A percentile compares a stretch with the other conserved stretches of the same genome.
Conservation (phyloP, 2,113 vertebrate species). For the Vulpes vulpes region DNA sequence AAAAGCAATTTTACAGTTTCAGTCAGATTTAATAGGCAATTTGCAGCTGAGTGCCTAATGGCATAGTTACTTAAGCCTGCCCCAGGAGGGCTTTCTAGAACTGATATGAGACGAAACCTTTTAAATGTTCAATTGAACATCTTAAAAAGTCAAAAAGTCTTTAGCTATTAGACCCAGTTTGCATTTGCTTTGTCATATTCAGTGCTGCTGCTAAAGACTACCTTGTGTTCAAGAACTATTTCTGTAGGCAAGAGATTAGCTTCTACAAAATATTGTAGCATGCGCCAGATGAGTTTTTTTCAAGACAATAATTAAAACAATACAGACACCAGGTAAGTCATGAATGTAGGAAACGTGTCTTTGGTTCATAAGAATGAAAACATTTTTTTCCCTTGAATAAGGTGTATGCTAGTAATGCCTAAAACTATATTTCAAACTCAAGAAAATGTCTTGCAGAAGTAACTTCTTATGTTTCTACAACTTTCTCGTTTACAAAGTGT, state of each 20-base stretch:
- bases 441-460: neutral
- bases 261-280: neutral
- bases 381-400: slow-evolving; percentile 5
- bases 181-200: slow-evolving; percentile 78
- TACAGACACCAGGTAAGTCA: neutral
- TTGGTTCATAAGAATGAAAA: slow-evolving; percentile 30
- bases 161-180: slow-evolving; percentile 81
- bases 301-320: slow-evolving; percentile 50
- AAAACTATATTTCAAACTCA: neutral
- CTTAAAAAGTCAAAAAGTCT: slow-evolving; percentile 87
- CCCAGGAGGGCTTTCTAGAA: slow-evolving; percentile 87
- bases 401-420: neutral
- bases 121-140: slow-evolving; percentile 89
- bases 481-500: neutral
- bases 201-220: slow-evolving; percentile 40
- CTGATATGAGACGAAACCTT: slow-evolving; percentile 88
- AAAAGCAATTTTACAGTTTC: slow-evolving; percentile 92
- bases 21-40: slow-evolving; percentile 92
- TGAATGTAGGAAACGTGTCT: neutral
- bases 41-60: slow-evolving; percentile 90
- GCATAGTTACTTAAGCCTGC: slow-evolving; percentile 89
- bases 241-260: slow-evolving; percentile 8
- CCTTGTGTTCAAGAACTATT: slow-evolving; percentile 49
- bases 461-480: neutral
- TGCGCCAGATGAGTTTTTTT: neutral